Evolutionary conservation across 2,888 invertebrate species (phyloP).

Genomic region (Pristionchus mayeri): DNA sequence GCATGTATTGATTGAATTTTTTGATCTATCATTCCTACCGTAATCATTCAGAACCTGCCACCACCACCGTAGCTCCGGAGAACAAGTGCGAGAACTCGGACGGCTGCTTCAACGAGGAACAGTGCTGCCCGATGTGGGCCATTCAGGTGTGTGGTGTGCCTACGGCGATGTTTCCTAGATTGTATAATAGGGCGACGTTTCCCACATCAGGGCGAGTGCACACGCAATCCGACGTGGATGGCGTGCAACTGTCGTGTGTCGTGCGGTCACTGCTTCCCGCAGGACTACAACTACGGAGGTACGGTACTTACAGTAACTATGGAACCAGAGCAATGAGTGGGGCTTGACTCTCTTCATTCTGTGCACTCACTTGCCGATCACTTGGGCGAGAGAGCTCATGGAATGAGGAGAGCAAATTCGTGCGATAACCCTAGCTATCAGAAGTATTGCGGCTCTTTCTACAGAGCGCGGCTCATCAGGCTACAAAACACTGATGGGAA

Average conservation of each 20-base stretch:
- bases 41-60: background rate
- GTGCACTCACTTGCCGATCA: too few species aligned
- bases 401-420: too few species aligned
- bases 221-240: conserved; percentile 69
- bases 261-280: conserved; percentile 72
- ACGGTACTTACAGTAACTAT: background rate
- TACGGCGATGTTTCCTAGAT: too few species aligned
- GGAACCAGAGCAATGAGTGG: too few species aligned
- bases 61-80: background rate
- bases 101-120: conserved; percentile 46
- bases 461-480: too few species aligned
- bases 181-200: too few species aligned
- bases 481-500: too few species aligned
- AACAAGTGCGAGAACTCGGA: conserved; percentile 29
- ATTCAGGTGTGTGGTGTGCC: too few species aligned
- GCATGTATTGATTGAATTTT: background rate
- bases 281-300: conserved; percentile 71
- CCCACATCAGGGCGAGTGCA: conserved; percentile 56
- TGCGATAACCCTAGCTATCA: too few species aligned
- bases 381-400: too few species aligned
- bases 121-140: conserved; percentile 42
- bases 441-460: too few species aligned
- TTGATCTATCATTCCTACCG: background rate
- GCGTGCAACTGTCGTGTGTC: conserved; percentile 74
- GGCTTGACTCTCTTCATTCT: too few species aligned